These are phyloP conservation scores for Galerucella nymphaeae DNA, from an alignment of 2,888 invertebrate species.

Conservation along the genomic window DNA sequence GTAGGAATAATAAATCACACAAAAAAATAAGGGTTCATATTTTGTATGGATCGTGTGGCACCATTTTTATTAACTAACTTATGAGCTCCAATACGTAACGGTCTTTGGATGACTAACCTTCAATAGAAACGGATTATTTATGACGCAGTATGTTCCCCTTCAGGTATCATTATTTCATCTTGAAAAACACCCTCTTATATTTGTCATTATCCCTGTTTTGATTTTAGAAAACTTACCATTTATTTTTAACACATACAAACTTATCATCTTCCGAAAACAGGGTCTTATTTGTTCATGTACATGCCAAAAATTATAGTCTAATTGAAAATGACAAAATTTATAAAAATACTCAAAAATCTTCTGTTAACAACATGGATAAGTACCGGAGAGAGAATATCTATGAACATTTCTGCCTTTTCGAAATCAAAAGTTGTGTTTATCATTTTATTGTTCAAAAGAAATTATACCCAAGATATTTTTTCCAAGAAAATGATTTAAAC, in stretches of 20 bases:
- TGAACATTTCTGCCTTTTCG: no score
- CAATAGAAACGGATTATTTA: slow-evolving; percentile 36
- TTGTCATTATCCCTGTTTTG: slow-evolving; percentile 4
- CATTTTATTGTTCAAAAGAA: no score
- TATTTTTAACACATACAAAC: neutral
- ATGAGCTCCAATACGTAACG: slow-evolving; percentile 39
- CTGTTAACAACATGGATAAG: no score
- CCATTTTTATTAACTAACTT: slow-evolving; percentile 47
- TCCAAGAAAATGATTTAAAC: neutral
- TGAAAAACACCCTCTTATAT: slow-evolving; percentile 12
- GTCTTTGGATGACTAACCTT: slow-evolving; percentile 33
- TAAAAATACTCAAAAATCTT: no score
- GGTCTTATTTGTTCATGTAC: no score
- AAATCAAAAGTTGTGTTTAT: no score
- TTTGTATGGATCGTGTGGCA: slow-evolving; percentile 41
- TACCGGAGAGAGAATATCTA: no score
- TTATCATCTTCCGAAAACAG: no score
- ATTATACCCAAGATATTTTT: neutral
- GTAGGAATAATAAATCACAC: slow-evolving; percentile 50
- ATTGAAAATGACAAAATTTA: no score
- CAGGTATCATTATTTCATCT: slow-evolving; percentile 33
- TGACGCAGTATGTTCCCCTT: slow-evolving; percentile 22
- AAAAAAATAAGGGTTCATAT: slow-evolving; percentile 43
- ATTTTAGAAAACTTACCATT: neutral
- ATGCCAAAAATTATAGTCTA: no score